Evolutionary conservation across 2,888 invertebrate genomes (phyloP), one percentile per base, ranked within the genome.

Genomic region (Hypercompe scribonia): DNA sequence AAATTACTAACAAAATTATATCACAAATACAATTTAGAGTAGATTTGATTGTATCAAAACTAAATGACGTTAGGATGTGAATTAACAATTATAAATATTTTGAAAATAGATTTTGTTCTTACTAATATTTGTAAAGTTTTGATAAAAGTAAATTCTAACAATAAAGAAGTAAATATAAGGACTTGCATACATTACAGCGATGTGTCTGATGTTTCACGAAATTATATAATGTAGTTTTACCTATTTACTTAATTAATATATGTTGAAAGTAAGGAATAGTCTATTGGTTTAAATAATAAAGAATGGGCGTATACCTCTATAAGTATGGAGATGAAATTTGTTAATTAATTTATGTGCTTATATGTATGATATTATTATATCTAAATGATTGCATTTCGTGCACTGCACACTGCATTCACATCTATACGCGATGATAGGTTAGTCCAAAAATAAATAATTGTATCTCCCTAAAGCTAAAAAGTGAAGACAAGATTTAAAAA

Each of bases 401-500:
- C 46, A 66, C 66, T 31, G 31, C 21, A 42, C 39, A 28, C 24
- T 65, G 15, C 18, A 28, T 66, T 46, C 42, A 70, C 61, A 71
- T 10, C 63, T 78, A 81, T 36, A 74, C 72, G 36, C 63, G 83
- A 81, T 72, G 61, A 76, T 66, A 76, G 42, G 65, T 72, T 66
- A 78, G 71, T 65, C 72, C 74, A 73, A 71, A 81, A 77, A 81
- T 73, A 68, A 77, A 78, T 69, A 50, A 71, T 67, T 78, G 76
- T 50, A 77, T 72, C 71, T 75, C 72, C 18, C 21, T 65, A 70
- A 68, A 73, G 63, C 67, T 78, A 78, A 70, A 78, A 78, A 73
- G 75, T 75, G 78, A 78, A 78, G 78, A 76, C 63, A 31, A 74
- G 42, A 65, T 58, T 58, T 68, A 39, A 72, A 77, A 78, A 24